A percentile compares a stretch with the other conserved stretches of the same genome.
Conservation (phyloP, 1,140 invertebrate genomes). For the Lasioglossum baleicum region DNA sequence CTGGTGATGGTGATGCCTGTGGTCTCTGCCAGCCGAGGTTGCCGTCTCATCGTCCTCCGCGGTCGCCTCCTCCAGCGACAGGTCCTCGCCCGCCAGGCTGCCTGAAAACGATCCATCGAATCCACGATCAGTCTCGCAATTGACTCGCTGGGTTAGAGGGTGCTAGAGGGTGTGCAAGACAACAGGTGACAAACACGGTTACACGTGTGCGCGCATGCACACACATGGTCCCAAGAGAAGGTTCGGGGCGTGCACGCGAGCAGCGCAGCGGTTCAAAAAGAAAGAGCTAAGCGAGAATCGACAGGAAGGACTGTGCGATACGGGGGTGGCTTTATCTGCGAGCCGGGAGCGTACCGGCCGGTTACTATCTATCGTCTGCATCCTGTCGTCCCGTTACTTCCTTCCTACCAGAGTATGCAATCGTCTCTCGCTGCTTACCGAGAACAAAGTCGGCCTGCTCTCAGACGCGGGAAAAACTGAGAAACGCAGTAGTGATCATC, state of each 20-base stretch:
- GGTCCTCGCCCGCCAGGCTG: slow-evolving; percentile 87
- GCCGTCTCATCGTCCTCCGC: slow-evolving; percentile 87
- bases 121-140: slow-evolving; percentile 32
- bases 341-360: slow-evolving; percentile 30
- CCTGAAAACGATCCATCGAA: slow-evolving; percentile 81
- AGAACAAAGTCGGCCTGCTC: slow-evolving; percentile 23
- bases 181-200: neutral
- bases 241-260: neutral
- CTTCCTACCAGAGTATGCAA: slow-evolving; percentile 56
- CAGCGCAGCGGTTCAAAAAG: slow-evolving; percentile 5
- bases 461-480: slow-evolving; percentile 8
- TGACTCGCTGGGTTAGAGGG: no score
- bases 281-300: slow-evolving; percentile 19
- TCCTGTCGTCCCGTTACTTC: slow-evolving; percentile 69
- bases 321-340: slow-evolving; percentile 61
- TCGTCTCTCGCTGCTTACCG: slow-evolving; percentile 40
- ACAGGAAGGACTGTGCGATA: slow-evolving; percentile 71
- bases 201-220: neutral
- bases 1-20: slow-evolving; percentile 76
- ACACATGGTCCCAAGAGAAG: no score
- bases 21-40: slow-evolving; percentile 81
- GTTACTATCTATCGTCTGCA: slow-evolving; percentile 68
- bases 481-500: neutral
- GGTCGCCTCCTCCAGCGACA: slow-evolving; percentile 84
- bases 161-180: no score